These are phyloP conservation scores for Charaxes varanes DNA, from an alignment of 1,140 invertebrate genomes.

Conservation along the genomic window DNA sequence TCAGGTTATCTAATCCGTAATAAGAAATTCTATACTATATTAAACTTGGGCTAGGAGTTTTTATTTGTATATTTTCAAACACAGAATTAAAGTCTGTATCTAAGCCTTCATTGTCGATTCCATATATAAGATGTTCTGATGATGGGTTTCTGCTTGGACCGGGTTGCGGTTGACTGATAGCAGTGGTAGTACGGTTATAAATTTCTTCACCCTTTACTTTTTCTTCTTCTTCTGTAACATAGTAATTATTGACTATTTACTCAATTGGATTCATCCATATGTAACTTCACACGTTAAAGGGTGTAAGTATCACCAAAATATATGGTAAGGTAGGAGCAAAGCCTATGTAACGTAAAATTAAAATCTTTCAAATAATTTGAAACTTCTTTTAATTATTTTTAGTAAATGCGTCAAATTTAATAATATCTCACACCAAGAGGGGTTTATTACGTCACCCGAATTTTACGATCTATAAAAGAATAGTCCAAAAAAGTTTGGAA, in stretches of 20 bases:
- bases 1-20: neutral
- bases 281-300: no score
- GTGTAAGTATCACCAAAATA: no score
- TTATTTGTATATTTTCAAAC: constrained; percentile 73
- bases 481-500: no score
- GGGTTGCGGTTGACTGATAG: constrained; percentile 45
- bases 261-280: no score
- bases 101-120: constrained; percentile 69
- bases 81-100: constrained; percentile 73
- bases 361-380: no score
- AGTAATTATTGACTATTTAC: neutral
- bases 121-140: constrained; percentile 64
- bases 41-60: constrained; percentile 56
- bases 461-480: no score
- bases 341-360: no score
- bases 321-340: no score
- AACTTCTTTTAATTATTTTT: no score
- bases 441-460: no score
- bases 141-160: constrained; percentile 60
- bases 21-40: constrained; percentile 40
- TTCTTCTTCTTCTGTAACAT: constrained; percentile 60
- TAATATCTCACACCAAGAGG: no score
- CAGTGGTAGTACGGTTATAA: constrained; percentile 66
- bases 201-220: constrained; percentile 67
- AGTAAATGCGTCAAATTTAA: no score